These are phyloP conservation scores for Hanleya hanleyi DNA, from an alignment of 2,888 invertebrate genomes.

Conservation along the genomic window DNA sequence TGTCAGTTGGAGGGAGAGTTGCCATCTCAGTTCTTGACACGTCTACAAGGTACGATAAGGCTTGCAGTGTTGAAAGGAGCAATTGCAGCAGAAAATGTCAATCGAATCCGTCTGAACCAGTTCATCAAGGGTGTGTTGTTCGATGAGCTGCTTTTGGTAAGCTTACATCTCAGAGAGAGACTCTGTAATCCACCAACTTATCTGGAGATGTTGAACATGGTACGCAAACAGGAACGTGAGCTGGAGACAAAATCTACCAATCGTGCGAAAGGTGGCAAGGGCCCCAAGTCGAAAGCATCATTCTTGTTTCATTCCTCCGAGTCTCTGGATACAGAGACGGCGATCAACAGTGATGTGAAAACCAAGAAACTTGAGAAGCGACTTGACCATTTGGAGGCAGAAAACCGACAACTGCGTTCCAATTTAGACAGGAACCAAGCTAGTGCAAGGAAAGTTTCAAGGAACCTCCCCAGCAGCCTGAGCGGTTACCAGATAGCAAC, in stretches of 20 bases:
- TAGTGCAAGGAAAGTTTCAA: not conserved
- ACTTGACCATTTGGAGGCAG: not conserved
- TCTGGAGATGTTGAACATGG: not conserved
- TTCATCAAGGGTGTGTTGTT: constrained; percentile 2
- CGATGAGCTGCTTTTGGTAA: not conserved
- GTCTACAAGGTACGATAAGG: not conserved
- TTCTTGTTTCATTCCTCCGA: not conserved
- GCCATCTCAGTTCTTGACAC: not conserved
- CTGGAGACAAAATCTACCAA: not conserved
- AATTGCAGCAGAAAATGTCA: not conserved
- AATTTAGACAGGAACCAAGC: too few species aligned
- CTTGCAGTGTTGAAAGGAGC: not conserved
- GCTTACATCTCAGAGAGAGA: not conserved
- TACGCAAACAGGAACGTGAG: not conserved
- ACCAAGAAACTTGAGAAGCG: not conserved
- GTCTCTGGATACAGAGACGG: not conserved
- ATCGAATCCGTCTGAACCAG: not conserved
- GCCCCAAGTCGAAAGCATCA: not conserved
- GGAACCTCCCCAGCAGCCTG: too few species aligned
- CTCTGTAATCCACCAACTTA: not conserved
- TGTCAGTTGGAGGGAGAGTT: not conserved
- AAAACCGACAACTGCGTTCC: not conserved
- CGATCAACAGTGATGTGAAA: not conserved
- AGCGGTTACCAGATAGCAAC: not conserved
- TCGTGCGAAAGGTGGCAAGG: not conserved